Evolutionary conservation across 2,888 invertebrate genomes (phyloP), one percentile per base, ranked within the genome.

Genomic region (Graphium colonna): DNA sequence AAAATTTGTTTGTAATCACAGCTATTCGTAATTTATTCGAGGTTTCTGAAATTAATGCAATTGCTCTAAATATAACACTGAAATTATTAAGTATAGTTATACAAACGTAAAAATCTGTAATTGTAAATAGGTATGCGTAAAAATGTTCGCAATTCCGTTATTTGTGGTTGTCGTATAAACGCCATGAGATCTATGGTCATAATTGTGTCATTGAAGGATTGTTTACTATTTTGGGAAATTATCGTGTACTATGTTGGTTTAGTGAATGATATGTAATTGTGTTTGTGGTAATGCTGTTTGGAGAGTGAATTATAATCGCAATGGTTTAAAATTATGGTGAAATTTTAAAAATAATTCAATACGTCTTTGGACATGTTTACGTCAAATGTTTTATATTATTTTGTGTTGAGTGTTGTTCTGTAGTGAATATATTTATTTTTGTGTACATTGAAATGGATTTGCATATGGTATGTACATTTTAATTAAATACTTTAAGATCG

Each of bases 161-260:
- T 85, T 82, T 86, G 77, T 84, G 83, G 82, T 81, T 69, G 67
- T 69, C 73, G 72, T 80, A 75, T 80, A 71, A 82, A 86, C 83
- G 87, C 87, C 77, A 78, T 77, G 72, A 65, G 71, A 76, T 87
- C 87, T 87, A 87, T 87, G 87, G 85, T 84, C 73, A 76, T 72
- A 78, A 79, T 84, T 82, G 86, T 87, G 87, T 88, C 85, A 86
- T 65, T 76, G 66, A 63, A 60, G 64, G 81, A 83, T 87, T 88
- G 87, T 88, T 88, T 88, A 88, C 85, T 83, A 87, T 80, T 85
- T 82, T 76, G 67, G 71, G 77, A 76, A 74, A 63, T 64, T 69
- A 73, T 62, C 69, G 62, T 67, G 62, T 64, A 62, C 51, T 64
- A 59, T 59, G 60, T 61, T 60, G 54, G 13, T 55, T 51, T 55